A percentile compares a stretch with the other conserved stretches of the same genome.
Conservation (phyloP, 2,888 invertebrate species). For the Hyposoter didymator region DNA sequence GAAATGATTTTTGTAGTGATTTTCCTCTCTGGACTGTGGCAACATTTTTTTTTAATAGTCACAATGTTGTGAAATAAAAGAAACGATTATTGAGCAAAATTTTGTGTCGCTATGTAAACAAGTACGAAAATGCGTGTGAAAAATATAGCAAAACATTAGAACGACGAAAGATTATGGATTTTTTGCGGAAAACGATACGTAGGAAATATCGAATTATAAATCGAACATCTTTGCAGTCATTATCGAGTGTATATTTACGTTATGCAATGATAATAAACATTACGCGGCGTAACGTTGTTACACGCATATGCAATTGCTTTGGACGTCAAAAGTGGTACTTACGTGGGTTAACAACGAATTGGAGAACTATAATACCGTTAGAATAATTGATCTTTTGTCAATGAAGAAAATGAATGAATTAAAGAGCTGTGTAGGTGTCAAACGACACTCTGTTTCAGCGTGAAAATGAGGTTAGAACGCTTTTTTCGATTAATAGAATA, state of each 20-base stretch:
- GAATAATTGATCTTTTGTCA: neutral
- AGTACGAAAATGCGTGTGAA: no score
- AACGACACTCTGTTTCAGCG: neutral
- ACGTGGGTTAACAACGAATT: neutral
- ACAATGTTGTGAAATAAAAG: neutral
- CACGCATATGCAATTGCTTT: constrained; percentile 9
- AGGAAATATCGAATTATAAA: neutral
- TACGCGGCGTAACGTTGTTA: neutral
- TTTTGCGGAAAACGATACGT: neutral
- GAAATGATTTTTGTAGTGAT: neutral
- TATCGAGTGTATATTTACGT: neutral
- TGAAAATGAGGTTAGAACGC: constrained; percentile 60
- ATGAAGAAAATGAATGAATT: neutral
- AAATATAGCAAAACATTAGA: neutral
- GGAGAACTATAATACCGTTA: neutral
- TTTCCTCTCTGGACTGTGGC: neutral
- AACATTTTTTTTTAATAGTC: neutral
- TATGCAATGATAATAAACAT: neutral
- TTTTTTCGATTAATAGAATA: constrained; percentile 40
- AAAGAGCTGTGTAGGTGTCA: constrained; percentile 13
- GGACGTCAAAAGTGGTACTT: constrained; percentile 8
- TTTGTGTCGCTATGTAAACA: no score
- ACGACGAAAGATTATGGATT: neutral
- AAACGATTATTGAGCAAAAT: neutral
- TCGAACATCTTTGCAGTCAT: neutral